Conservation (phyloP, 1,140 invertebrate species). For the Kradibia gibbosae region DNA sequence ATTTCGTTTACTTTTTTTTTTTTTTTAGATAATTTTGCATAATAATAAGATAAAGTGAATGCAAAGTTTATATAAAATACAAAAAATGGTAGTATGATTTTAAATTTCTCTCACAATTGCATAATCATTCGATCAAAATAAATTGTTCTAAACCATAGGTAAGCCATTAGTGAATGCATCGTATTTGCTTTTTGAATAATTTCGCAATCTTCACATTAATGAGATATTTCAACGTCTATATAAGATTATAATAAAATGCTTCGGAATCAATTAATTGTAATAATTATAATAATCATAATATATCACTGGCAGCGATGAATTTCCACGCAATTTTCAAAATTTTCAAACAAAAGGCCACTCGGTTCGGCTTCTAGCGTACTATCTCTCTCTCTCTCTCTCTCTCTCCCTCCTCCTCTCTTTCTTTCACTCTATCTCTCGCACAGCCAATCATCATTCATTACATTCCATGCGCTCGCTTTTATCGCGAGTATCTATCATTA, state of each 20-base stretch:
- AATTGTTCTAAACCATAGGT: background rate
- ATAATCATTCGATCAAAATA: too few relatives aligned
- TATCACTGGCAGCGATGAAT: background rate
- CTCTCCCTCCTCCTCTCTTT: background rate
- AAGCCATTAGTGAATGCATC: background rate
- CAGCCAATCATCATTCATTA: conserved; percentile 29
- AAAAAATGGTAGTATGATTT: too few relatives aligned
- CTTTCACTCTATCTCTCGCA: background rate
- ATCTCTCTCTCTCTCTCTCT: background rate
- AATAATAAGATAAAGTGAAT: too few relatives aligned
- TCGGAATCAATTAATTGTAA: conserved; percentile 19
- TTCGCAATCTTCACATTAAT: background rate
- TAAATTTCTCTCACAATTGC: background rate
- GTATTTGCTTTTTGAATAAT: background rate
- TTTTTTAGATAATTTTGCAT: too few relatives aligned
- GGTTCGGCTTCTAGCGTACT: too few relatives aligned
- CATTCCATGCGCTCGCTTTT: background rate
- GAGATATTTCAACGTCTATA: background rate
- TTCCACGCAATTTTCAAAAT: conserved; percentile 26
- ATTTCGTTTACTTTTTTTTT: background rate
- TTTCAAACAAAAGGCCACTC: background rate
- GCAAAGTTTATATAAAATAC: too few relatives aligned
- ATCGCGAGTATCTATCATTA: conserved; percentile 33
- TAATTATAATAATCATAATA: background rate
- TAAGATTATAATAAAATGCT: background rate